A percentile compares a stretch with the other conserved stretches of the same genome.
phyloP scores from a whole-genome alignment of 2,888 invertebrate genomes.

The Plebejus anna region DNA sequence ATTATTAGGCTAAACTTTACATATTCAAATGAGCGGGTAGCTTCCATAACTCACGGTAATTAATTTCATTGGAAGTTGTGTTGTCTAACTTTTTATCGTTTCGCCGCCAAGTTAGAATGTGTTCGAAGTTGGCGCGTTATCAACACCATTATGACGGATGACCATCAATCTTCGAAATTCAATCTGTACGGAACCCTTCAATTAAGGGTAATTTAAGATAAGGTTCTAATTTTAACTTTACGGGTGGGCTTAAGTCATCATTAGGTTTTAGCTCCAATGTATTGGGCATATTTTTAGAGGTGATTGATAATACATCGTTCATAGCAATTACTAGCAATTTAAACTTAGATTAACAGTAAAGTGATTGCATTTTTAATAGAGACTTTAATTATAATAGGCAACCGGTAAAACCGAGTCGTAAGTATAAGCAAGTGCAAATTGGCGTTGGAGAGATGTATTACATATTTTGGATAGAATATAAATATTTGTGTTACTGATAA shows the following conservation, averaged over 20 bases:
- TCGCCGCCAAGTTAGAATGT: constrained; percentile 31
- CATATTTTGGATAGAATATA: background rate
- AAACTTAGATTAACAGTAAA: constrained; percentile 54
- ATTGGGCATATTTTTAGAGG: constrained; percentile 62
- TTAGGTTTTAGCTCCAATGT: constrained; percentile 56
- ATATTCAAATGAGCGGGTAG: background rate
- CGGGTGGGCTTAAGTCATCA: constrained; percentile 75
- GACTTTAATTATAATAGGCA: constrained; percentile 33
- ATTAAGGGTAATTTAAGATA: constrained; percentile 78
- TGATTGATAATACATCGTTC: constrained; percentile 75
- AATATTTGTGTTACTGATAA: background rate
- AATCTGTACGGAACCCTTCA: constrained; percentile 73
- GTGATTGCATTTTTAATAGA: constrained; percentile 45
- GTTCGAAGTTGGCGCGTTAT: constrained; percentile 43
- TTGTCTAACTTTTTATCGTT: constrained; percentile 35
- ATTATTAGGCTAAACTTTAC: background rate
- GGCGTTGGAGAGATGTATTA: background rate
- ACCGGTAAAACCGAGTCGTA: constrained; percentile 21
- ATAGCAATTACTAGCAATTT: constrained; percentile 76
- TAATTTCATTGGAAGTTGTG: background rate
- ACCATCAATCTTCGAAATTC: constrained; percentile 74
- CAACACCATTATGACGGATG: constrained; percentile 52
- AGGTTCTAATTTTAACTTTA: constrained; percentile 74
- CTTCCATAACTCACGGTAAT: background rate
- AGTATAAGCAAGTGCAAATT: background rate